Evolutionary conservation across 1,140 invertebrate species (phyloP).

Genomic region (Drosophila equinoxialis): DNA sequence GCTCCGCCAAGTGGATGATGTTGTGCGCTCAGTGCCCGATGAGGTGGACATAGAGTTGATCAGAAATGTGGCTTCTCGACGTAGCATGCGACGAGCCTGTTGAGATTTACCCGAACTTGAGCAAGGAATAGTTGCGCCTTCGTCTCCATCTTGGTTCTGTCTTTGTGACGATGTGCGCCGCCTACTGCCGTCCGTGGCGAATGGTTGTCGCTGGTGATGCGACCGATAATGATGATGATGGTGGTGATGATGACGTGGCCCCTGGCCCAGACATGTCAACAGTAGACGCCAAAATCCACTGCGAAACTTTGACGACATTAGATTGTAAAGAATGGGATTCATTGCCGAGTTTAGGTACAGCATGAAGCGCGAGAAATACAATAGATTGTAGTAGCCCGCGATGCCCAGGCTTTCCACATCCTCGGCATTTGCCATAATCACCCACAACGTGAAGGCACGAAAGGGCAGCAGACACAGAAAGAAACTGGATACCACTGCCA

Average conservation of each 20-base stretch:
- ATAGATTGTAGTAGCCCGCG: slow-evolving; percentile 92
- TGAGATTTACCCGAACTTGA: slow-evolving; percentile 25
- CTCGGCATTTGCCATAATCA: slow-evolving; percentile 89
- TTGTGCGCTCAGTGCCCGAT: slow-evolving; percentile 72
- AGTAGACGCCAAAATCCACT: slow-evolving; percentile 87
- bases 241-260: slow-evolving; percentile 51
- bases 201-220: slow-evolving; percentile 31
- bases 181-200: slow-evolving; percentile 40
- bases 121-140: slow-evolving; percentile 22
- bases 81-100: slow-evolving; percentile 53
- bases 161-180: slow-evolving; percentile 33
- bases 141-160: slow-evolving; percentile 42
- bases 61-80: slow-evolving; percentile 73
- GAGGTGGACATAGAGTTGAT: slow-evolving; percentile 78
- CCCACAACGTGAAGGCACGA: slow-evolving; percentile 92
- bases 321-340: slow-evolving; percentile 94
- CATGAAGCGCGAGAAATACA: slow-evolving; percentile 94
- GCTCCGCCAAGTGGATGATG: slow-evolving; percentile 66
- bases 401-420: slow-evolving; percentile 87
- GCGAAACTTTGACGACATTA: slow-evolving; percentile 95
- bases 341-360: slow-evolving; percentile 94
- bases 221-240: slow-evolving; percentile 33
- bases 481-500: slow-evolving; percentile 94
- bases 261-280: slow-evolving; percentile 59
- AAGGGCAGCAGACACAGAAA: slow-evolving; percentile 95